Evolutionary conservation across 2,888 invertebrate species (phyloP), one percentile per base, ranked within the genome.

Genomic region (Neocrepidodera transversa): DNA sequence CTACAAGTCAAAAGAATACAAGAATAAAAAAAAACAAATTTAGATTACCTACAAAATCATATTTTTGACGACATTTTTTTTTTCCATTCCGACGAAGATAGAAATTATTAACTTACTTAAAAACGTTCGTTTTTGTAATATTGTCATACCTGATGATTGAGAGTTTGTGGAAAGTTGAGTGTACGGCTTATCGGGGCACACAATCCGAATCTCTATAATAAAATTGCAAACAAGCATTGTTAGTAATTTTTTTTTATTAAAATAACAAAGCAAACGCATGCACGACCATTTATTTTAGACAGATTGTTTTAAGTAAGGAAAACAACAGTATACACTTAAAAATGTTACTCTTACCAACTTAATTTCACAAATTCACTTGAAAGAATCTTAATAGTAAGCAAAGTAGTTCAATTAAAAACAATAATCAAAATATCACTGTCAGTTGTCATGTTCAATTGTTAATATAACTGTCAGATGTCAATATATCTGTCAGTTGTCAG

Each of bases 151-250:
- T 88, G 88, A 87, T 78, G 86, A 84, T 80, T 87, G 87, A 69
- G 88, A 88, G 80, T 87, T 88, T 81, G 87, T 86, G 76, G 88
- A 87, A 73, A 87, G 85, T 82, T 87, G 88, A 78, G 86, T 87
- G 82, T 85, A 87, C 80, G 87, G 86, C 86, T 88, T 88, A 82
- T 87, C 86, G 79, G 88, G 87, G 83, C 87, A 88, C 82, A 87
- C 84, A 85, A 88, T 87, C 87, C 88, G 86, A 85, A 88, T 85
- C 84, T 88, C 88, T 88, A 86, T 80, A 84, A 60, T 56, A 56
- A 52, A 63, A 77, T 78, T 72, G 76, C 76, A 79, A 78, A 78
- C 74, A 77, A 76, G 78, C 78, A 69, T 72, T 74, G 79, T 79
- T 80, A 79, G 79, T 79, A 74, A 69, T 68, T 70, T 71, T 65